A percentile compares a stretch with the other conserved stretches of the same genome.
These are phyloP conservation scores for Lasioglossum leucozonium DNA, from an alignment of 2,888 invertebrate species.

Conservation along the genomic window DNA sequence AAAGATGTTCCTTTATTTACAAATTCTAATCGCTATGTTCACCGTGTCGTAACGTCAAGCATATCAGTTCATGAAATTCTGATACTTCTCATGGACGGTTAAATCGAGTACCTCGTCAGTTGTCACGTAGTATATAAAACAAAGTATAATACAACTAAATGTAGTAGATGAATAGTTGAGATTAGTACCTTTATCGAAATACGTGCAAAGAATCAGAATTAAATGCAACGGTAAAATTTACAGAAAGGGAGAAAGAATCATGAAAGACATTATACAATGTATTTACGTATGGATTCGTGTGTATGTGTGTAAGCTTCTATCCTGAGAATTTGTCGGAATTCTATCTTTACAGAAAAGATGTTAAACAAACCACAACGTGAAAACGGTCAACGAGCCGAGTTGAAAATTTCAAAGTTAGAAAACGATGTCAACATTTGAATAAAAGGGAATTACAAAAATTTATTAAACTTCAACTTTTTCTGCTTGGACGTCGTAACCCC, in stretches of 20 bases:
- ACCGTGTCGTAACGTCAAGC: conserved; percentile 46
- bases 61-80: conserved; percentile 61
- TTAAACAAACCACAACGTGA: not conserved
- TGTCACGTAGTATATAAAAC: conserved; percentile 42
- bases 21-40: conserved; percentile 63
- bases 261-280: not conserved
- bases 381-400: not conserved
- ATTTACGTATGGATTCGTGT: not conserved
- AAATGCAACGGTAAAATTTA: conserved; percentile 35
- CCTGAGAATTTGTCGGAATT: not conserved
- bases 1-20: conserved; percentile 67
- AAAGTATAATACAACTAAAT: conserved; percentile 39
- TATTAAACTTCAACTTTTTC: not conserved
- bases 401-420: not conserved
- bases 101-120: conserved; percentile 56
- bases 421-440: conserved; percentile 8
- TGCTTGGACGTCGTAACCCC: conserved; percentile 35
- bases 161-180: conserved; percentile 21
- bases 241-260: not conserved
- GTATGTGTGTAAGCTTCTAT: too few species aligned
- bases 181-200: conserved; percentile 21
- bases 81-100: conserved; percentile 67
- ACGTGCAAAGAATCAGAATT: conserved; percentile 14
- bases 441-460: conserved; percentile 21
- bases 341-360: not conserved